Conservation (phyloP, 1,140 invertebrate species). For the Eueides isabella region DNA sequence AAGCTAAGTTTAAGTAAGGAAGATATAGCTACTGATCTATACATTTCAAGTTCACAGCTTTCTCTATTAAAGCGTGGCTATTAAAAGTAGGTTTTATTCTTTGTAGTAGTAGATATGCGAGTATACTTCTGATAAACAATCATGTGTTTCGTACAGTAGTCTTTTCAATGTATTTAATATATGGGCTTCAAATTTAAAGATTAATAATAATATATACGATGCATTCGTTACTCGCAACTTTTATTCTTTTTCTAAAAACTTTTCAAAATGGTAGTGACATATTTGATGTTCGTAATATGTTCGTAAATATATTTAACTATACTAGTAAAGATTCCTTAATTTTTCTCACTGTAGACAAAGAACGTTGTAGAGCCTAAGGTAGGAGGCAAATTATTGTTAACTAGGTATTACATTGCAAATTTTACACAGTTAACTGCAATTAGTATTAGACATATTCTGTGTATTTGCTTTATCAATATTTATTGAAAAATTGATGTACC, state of each 20-base stretch:
- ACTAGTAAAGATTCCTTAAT: not conserved
- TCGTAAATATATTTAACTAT: not conserved
- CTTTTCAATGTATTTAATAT: not conserved
- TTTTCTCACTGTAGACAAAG: not conserved
- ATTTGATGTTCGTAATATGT: too few relatives aligned
- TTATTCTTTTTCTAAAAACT: not conserved
- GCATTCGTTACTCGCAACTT: not conserved
- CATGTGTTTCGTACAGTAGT: not conserved
- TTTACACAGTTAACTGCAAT: not conserved
- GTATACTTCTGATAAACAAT: not conserved
- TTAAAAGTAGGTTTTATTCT: too few relatives aligned
- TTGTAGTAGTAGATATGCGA: not conserved
- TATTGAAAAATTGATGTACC: not conserved
- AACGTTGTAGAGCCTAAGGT: not conserved
- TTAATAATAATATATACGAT: not conserved
- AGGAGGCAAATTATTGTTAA: not conserved
- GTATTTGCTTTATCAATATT: not conserved
- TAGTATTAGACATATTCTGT: not conserved
- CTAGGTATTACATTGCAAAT: not conserved
- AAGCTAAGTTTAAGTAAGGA: too few relatives aligned
- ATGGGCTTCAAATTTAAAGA: not conserved
- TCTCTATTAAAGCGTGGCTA: too few relatives aligned
- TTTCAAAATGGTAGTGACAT: too few relatives aligned
- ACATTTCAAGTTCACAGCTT: too few relatives aligned
- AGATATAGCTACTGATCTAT: too few relatives aligned